Conservation (phyloP, 53 echinoderm and acorn worm genomes). For the Mesocentrotus franciscanus region DNA sequence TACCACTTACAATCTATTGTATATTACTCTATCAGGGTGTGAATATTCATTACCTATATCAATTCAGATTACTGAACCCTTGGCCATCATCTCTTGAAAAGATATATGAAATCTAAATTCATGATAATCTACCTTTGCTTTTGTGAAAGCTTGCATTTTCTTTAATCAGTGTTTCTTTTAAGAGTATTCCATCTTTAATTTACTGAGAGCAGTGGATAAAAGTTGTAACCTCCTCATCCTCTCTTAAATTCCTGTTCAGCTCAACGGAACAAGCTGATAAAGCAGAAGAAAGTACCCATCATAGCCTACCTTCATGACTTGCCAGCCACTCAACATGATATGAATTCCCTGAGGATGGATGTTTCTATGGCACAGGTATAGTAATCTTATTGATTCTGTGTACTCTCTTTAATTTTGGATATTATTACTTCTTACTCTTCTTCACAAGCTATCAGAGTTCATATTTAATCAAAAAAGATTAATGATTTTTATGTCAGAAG, state of each 20-base stretch:
- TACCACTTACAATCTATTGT: too few species aligned
- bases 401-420: not conserved
- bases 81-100: too few species aligned
- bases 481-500: too few species aligned
- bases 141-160: too few species aligned
- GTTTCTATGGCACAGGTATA: slow-evolving; percentile 87
- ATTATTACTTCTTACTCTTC: not conserved
- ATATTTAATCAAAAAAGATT: too few species aligned
- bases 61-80: too few species aligned
- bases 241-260: slow-evolving; percentile 46
- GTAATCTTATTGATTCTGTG: not conserved
- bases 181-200: too few species aligned
- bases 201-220: not conserved
- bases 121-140: too few species aligned
- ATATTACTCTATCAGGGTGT: too few species aligned
- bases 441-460: not conserved
- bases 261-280: slow-evolving; percentile 74
- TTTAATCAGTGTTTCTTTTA: too few species aligned
- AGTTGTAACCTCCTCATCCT: not conserved
- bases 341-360: slow-evolving; percentile 87
- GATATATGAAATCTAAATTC: too few species aligned
- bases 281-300: slow-evolving; percentile 84
- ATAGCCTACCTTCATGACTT: slow-evolving; percentile 86
- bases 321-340: slow-evolving; percentile 89
- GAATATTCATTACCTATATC: too few species aligned